Evolutionary conservation across 2,888 invertebrate genomes (phyloP).

Genomic region (Philonicus albiceps): DNA sequence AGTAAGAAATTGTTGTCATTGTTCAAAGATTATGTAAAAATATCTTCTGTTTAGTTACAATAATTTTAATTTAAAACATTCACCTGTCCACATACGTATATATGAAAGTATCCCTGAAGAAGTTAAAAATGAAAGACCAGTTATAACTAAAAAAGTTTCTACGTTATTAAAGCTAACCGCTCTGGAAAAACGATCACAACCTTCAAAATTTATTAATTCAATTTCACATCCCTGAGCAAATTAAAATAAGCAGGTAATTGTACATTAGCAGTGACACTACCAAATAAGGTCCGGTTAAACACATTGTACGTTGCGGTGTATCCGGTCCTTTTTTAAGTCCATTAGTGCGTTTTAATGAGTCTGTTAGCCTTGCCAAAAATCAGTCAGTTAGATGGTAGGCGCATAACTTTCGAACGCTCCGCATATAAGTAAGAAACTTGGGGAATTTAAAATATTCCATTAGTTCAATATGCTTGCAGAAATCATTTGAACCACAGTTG

Average conservation of each 20-base stretch:
- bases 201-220: background rate
- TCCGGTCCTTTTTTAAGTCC: background rate
- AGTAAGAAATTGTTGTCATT: no score
- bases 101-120: no score
- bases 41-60: no score
- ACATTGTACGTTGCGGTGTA: background rate
- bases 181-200: background rate
- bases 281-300: background rate
- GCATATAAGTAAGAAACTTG: background rate
- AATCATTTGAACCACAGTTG: background rate
- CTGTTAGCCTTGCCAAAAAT: constrained; percentile 1
- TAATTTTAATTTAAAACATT: no score
- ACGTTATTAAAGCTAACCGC: background rate
- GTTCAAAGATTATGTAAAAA: no score
- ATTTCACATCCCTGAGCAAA: background rate
- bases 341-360: constrained; percentile 9
- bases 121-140: background rate
- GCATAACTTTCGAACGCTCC: background rate
- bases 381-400: background rate
- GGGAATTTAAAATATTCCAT: constrained; percentile 6
- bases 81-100: no score
- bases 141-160: background rate
- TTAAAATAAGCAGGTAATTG: background rate
- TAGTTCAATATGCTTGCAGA: background rate
- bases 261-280: background rate